Evolutionary conservation across 1,140 invertebrate genomes (phyloP).

Genomic region (Trigoniulus corallinus): DNA sequence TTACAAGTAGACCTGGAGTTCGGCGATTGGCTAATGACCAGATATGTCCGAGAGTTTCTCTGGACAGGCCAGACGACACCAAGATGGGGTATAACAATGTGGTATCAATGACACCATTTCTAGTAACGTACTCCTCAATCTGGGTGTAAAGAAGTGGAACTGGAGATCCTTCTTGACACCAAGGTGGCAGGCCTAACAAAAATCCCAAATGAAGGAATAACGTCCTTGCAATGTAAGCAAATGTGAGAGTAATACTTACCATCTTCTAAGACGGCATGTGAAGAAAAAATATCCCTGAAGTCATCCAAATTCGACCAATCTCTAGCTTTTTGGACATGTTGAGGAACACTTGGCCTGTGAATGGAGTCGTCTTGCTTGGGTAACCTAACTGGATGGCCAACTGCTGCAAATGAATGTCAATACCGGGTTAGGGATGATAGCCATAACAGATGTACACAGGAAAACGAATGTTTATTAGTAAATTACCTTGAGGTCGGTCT

Average conservation of each 20-base stretch:
- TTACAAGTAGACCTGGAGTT: slow-evolving; percentile 38
- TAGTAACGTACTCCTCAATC: slow-evolving; percentile 6
- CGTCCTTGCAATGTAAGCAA: too few species aligned
- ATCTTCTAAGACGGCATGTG: too few species aligned
- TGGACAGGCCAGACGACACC: slow-evolving; percentile 38
- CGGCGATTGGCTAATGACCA: slow-evolving; percentile 43
- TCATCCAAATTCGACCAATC: neutral
- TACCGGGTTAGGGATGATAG: too few species aligned
- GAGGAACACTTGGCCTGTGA: too few species aligned
- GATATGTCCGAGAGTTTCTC: slow-evolving; percentile 39
- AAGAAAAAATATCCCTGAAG: neutral
- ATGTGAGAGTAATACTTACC: too few species aligned
- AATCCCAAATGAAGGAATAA: too few species aligned
- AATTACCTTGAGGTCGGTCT: neutral
- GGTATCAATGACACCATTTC: slow-evolving; percentile 34
- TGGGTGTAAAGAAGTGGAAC: slow-evolving; percentile 8
- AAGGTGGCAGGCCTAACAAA: slow-evolving; percentile 5
- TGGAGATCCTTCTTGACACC: slow-evolving; percentile 7
- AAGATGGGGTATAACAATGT: slow-evolving; percentile 40
- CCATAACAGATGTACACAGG: too few species aligned
- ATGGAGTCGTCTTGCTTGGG: too few species aligned
- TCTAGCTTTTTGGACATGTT: neutral
- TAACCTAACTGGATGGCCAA: too few species aligned
- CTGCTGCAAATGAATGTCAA: too few species aligned
- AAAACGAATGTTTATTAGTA: too few species aligned